Base-by-base conservation (phyloP, 2,888 invertebrate species). In the Diaperis boleti region DNA sequence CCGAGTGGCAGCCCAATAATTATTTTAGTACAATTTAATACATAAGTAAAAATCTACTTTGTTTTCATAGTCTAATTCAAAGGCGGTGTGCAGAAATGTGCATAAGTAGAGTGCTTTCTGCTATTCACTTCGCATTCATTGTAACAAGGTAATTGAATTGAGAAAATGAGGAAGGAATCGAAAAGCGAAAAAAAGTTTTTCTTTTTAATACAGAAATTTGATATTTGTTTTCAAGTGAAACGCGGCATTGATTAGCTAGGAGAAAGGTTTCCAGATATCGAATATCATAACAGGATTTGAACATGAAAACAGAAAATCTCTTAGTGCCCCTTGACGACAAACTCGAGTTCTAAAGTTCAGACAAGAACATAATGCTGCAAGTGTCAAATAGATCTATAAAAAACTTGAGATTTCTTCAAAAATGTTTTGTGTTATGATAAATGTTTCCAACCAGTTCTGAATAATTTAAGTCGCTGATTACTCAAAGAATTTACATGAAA, bases 401-500 rank as follows among this genome's bases (percentile, higher is more conserved):
- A 3, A 11, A 42, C 14, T 45, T 15, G 20, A 47, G 31, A 17
- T 47, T 31, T 6, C 31, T 33, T 47, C 10, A 37, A 33, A 13
- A 15, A 10, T 13, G 7, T 50, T 18, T 6, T 22, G 18, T 10
- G 6, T 18, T n/a, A 44, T 44, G 44, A 44, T 44, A 22, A 44
- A 44, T 39, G 39, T 39, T 26, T 47, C 29, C 17, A 31, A 33
- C 7, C 47, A 47, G 47, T 31, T 47, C 14, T 47, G 47, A 47
- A 47, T 47, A 47, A 47, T 47, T 31, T 47, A 47, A 29, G 4
- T 17, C 47, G 31, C 29, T 31, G 31, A 31, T 47, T 47, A 47
- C 11, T 33, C 29, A 10, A 47, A 47, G 47, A 47, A 47, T 47
- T 47, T 47, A 31, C 47, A 47, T 47, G 47, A 31, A 47, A 47